Percentiles rank a stretch among this genome's conserved stretches.
Evolutionary conservation across 2,888 invertebrate species (phyloP).

Genomic region (Plagiodera versicolora): DNA sequence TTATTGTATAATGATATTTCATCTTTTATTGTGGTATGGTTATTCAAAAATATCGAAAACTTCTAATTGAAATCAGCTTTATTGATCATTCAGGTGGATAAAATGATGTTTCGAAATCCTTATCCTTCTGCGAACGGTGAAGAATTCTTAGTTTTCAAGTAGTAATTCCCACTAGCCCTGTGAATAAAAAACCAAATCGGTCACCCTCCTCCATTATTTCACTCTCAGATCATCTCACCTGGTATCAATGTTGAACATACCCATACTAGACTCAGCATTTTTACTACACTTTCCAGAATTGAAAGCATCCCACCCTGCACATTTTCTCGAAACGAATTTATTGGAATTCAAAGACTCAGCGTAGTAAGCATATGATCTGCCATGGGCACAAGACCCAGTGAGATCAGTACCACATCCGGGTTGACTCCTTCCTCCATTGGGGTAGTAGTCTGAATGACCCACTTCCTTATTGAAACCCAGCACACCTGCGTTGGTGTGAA

Average conservation of each 20-base stretch:
- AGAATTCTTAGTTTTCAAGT: conserved; percentile 58
- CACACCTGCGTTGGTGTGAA: conserved; percentile 43
- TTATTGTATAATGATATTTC: too few relatives aligned
- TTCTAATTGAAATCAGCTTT: too few relatives aligned
- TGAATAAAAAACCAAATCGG: not conserved
- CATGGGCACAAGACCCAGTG: conserved; percentile 52
- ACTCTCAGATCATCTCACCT: conserved; percentile 16
- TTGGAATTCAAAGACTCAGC: conserved; percentile 50
- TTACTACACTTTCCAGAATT: conserved; percentile 18
- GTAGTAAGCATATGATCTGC: conserved; percentile 51
- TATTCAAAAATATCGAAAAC: too few relatives aligned
- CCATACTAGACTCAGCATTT: conserved; percentile 26
- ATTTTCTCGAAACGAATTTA: conserved; percentile 22
- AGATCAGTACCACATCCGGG: conserved; percentile 46
- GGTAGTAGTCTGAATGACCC: conserved; percentile 48
- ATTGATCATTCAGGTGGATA: not conserved
- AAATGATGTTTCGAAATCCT: not conserved
- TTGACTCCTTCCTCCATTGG: conserved; percentile 47
- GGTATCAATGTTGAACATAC: conserved; percentile 26
- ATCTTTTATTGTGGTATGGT: too few relatives aligned
- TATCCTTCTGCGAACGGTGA: conserved; percentile 7
- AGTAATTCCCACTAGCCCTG: conserved; percentile 62
- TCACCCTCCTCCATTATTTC: too few relatives aligned
- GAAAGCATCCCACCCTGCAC: conserved; percentile 18
- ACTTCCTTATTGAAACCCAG: conserved; percentile 34